These are phyloP conservation scores for Phenganax marumi DNA, from an alignment of 92 coral and sea anemone genomes.

Conservation along the genomic window DNA sequence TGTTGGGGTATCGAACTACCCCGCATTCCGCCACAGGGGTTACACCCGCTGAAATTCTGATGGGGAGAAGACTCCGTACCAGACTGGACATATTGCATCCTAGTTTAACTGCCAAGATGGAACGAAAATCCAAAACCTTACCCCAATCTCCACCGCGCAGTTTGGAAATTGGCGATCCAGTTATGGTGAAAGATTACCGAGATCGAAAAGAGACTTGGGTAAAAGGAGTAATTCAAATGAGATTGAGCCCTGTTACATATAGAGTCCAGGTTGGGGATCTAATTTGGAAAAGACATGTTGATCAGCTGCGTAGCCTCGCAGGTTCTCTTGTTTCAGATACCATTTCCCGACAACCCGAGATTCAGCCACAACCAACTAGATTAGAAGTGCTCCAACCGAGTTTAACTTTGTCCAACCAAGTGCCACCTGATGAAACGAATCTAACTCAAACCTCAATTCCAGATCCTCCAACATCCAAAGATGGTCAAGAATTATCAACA, in stretches of 20 bases:
- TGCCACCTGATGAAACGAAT: neutral
- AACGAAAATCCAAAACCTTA: conserved; percentile 18
- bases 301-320: conserved; percentile 44
- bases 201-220: conserved; percentile 46
- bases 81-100: conserved; percentile 46
- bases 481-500: neutral
- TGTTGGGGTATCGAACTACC: conserved; percentile 15
- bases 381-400: neutral
- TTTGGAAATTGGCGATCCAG: conserved; percentile 45
- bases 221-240: conserved; percentile 33
- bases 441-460: neutral
- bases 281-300: conserved; percentile 59
- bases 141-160: conserved; percentile 31
- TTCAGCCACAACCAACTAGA: neutral
- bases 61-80: conserved; percentile 35
- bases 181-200: conserved; percentile 50
- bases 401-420: neutral
- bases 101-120: conserved; percentile 24
- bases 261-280: conserved; percentile 50
- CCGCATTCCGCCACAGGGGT: conserved; percentile 7
- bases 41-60: conserved; percentile 52
- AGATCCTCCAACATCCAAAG: neutral
- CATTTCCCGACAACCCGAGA: neutral
- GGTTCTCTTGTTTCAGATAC: conserved; percentile 19
- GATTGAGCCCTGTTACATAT: conserved; percentile 56